Conservation (phyloP, 2,888 invertebrate species). For the Cordilura impudica region DNA sequence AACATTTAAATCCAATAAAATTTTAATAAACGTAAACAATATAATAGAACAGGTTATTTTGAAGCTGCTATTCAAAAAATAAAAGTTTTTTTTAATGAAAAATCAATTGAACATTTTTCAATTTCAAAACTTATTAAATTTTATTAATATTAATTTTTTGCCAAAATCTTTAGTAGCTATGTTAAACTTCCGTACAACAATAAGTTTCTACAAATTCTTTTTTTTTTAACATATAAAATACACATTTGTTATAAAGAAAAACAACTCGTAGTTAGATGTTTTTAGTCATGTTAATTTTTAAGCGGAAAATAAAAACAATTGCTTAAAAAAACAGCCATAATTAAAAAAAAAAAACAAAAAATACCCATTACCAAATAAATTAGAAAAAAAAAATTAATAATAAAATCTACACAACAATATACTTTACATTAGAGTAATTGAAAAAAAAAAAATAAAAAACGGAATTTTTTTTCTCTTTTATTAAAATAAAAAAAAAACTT, state of each 20-base stretch:
- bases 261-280: slow-evolving; percentile 54
- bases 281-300: slow-evolving; percentile 34
- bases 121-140: too few species aligned
- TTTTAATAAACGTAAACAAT: too few species aligned
- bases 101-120: too few species aligned
- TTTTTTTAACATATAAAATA: not conserved
- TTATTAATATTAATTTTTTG: too few species aligned
- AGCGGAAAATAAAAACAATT: slow-evolving; percentile 17
- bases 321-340: slow-evolving; percentile 12
- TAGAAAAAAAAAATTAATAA: slow-evolving; percentile 8
- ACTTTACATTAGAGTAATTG: slow-evolving; percentile 5
- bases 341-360: slow-evolving; percentile 6
- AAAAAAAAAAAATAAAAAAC: slow-evolving; percentile 5
- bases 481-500: slow-evolving; percentile 40
- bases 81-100: too few species aligned
- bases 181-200: not conserved
- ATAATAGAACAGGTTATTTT: too few species aligned
- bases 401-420: slow-evolving; percentile 7
- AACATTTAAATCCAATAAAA: too few species aligned
- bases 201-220: too few species aligned
- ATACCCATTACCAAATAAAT: slow-evolving; percentile 33
- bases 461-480: slow-evolving; percentile 7
- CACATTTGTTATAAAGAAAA: not conserved
- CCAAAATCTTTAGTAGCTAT: too few species aligned
- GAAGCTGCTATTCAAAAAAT: too few species aligned